Base-by-base conservation (phyloP, 2,888 invertebrate genomes). In the Allacma fusca region DNA sequence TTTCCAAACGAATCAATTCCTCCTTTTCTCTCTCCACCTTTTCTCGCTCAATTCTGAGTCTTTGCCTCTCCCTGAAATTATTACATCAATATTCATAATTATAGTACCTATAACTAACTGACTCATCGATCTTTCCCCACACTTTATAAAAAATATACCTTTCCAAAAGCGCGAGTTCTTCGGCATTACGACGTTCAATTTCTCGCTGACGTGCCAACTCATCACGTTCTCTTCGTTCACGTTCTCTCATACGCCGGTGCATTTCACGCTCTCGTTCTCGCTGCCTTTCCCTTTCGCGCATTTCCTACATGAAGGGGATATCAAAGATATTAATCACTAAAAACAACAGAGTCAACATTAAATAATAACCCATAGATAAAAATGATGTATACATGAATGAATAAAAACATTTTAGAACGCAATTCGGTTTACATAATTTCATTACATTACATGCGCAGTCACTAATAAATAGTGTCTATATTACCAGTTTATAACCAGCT, bases 21-120 rank as follows among this genome's bases (percentile, higher is more conserved):
- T 93, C 92, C 87, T 94, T 94, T 86, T 96, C 95, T 1, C 94
- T 91, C 86, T 97, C 97, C 75, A 96, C 91, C 83, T 92, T 91
- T 85, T 95, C 95, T 26, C 95, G 90, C 87, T 97, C 97, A 19
- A 93, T 88, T 67, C 93, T 90, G 80, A 95, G 87, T 85, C 93
- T 93, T 85, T 94, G 93, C 29, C 94, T 89, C 86, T 95, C 95
- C 71, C 93, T 86, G 79, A 16, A 71, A 76, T 50, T 9, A 77
- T 59, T 75, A 59, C 43, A 71, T 24, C 84, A 83, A 71, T n/a
- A n/a, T n/a, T n/a, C n/a, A n/a, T n/a, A n/a, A n/a, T n/a, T n/a
- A n/a, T n/a, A n/a, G n/a, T n/a, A n/a, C n/a, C n/a, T n/a, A n/a
- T n/a, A n/a, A n/a, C n/a, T n/a, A n/a, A n/a, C n/a, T n/a, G n/a